Conservation (phyloP, 2,888 invertebrate genomes). For the Apamea epomidion region DNA sequence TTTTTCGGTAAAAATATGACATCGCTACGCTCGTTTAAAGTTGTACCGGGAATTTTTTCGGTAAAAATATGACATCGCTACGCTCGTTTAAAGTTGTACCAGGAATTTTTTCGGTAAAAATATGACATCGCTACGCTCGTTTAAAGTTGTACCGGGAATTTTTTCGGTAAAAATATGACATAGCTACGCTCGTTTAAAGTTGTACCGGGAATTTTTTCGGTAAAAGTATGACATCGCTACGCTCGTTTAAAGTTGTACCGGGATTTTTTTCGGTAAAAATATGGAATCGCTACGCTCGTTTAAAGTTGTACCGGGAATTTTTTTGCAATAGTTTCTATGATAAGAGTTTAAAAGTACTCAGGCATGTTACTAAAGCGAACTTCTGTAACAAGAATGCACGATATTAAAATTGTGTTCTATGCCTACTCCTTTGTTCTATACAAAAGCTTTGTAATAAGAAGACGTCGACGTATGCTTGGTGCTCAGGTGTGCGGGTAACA, state of each 20-base stretch:
- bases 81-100: not conserved
- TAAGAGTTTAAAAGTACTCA: not conserved
- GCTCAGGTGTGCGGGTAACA: slow-evolving; percentile 21
- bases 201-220: not conserved
- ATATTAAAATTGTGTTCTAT: slow-evolving; percentile 26
- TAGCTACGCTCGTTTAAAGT: not conserved
- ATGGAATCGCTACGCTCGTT: not conserved
- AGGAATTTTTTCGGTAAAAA: not conserved
- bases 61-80: not conserved
- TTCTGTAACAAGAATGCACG: slow-evolving; percentile 2
- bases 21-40: not conserved
- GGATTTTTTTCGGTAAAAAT: not conserved
- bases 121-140: not conserved
- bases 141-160: not conserved
- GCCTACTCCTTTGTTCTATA: not conserved
- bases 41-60: not conserved
- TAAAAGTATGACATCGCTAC: not conserved
- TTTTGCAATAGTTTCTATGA: not conserved
- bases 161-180: not conserved
- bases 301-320: not conserved
- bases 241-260: not conserved
- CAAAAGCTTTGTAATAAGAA: not conserved
- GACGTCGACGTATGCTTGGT: not conserved
- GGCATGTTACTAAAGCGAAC: not conserved
- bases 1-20: not conserved